Conservation (phyloP, 2,113 vertebrate species). For the Vombatus ursinus region DNA sequence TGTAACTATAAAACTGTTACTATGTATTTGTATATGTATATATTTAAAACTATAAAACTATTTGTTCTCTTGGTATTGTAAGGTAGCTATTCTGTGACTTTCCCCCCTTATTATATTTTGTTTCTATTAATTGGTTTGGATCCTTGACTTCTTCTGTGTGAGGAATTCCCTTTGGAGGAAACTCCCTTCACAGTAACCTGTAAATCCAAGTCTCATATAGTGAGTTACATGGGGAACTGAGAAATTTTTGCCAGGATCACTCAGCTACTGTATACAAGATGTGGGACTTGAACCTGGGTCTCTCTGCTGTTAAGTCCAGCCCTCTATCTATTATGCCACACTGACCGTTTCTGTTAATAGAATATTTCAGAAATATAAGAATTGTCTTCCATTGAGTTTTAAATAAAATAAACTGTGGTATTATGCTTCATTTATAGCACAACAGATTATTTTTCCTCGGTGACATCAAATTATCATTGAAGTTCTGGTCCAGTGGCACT, state of each 20-base stretch:
- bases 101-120: too few relatives aligned
- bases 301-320: not conserved
- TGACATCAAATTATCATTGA: conserved; percentile 40
- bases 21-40: too few relatives aligned
- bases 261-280: not conserved
- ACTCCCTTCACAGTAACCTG: too few relatives aligned
- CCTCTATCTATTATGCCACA: not conserved
- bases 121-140: too few relatives aligned
- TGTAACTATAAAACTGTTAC: too few relatives aligned
- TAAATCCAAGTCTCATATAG: not conserved
- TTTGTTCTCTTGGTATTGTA: not conserved
- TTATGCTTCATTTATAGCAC: conserved; percentile 8
- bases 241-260: not conserved
- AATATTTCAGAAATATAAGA: not conserved
- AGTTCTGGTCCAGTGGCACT: not conserved
- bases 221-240: not conserved
- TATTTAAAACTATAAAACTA: too few relatives aligned
- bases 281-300: not conserved
- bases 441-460: conserved; percentile 33
- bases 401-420: conserved; percentile 29
- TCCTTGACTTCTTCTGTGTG: too few relatives aligned
- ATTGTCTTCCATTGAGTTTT: conserved; percentile 26
- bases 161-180: too few relatives aligned
- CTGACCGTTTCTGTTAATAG: not conserved
- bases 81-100: too few relatives aligned